Conservation (phyloP, 2,113 vertebrate species). For the Leuciscus idus region DNA sequence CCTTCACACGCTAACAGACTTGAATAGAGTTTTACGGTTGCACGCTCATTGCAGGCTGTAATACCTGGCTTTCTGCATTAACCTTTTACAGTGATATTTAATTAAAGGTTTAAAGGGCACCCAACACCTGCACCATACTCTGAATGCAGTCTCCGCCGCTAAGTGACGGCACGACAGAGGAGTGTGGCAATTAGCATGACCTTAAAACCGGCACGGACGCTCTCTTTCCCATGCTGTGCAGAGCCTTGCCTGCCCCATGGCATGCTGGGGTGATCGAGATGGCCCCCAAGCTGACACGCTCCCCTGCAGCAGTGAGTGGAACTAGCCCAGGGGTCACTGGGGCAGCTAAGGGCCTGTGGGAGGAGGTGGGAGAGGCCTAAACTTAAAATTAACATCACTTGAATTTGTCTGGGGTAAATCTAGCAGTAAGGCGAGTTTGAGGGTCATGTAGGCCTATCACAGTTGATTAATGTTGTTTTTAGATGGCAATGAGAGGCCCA, state of each 20-base stretch:
- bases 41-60: slow-evolving; percentile 60
- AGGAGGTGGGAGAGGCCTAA: slow-evolving; percentile 49
- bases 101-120: slow-evolving; percentile 76
- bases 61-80: slow-evolving; percentile 72
- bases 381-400: slow-evolving; percentile 62
- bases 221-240: slow-evolving; percentile 68
- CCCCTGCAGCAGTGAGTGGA: slow-evolving; percentile 58
- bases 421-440: neutral
- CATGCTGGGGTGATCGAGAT: slow-evolving; percentile 65
- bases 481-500: neutral
- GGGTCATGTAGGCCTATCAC: neutral
- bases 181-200: slow-evolving; percentile 79
- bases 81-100: slow-evolving; percentile 81
- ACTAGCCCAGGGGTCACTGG: slow-evolving; percentile 67
- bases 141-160: slow-evolving; percentile 56
- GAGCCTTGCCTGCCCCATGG: slow-evolving; percentile 62
- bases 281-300: slow-evolving; percentile 46
- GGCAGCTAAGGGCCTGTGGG: slow-evolving; percentile 56
- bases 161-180: slow-evolving; percentile 65
- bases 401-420: slow-evolving; percentile 10
- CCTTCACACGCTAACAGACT: slow-evolving; percentile 21
- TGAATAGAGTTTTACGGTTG: slow-evolving; percentile 61
- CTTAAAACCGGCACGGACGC: slow-evolving; percentile 68
- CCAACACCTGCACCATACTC: slow-evolving; percentile 69
- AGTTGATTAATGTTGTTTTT: neutral